Percentiles rank a stretch among this genome's conserved stretches.
These are phyloP conservation scores for Galeopsomyia nigrocyanea DNA, from an alignment of 2,888 invertebrate species.

Conservation along the genomic window DNA sequence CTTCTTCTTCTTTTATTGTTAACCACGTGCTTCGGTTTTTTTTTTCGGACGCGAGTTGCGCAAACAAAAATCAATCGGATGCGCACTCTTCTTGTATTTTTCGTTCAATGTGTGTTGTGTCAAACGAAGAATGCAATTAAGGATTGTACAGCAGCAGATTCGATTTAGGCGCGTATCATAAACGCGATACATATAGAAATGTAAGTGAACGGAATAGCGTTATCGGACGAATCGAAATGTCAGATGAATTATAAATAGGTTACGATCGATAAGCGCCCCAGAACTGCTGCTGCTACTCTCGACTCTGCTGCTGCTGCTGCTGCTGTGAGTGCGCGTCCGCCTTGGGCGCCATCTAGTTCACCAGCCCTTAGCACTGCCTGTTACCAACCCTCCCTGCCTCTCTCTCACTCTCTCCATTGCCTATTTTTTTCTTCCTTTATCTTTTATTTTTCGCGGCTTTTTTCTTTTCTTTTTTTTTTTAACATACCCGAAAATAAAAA, in stretches of 20 bases:
- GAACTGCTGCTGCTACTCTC: conserved; percentile 46
- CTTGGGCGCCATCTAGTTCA: conserved; percentile 65
- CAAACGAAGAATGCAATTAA: too few relatives aligned
- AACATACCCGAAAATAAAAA: too few relatives aligned
- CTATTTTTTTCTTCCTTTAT: not conserved
- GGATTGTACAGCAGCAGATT: too few relatives aligned
- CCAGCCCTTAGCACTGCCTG: conserved; percentile 53
- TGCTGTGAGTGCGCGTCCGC: conserved; percentile 39
- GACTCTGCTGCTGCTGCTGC: not conserved
- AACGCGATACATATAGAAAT: conserved; percentile 45
- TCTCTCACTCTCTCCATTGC: not conserved
- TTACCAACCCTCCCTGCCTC: conserved; percentile 45
- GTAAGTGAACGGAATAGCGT: conserved; percentile 48
- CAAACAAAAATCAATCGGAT: too few relatives aligned
- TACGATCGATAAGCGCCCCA: conserved; percentile 64
- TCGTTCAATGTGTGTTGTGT: too few relatives aligned
- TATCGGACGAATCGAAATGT: conserved; percentile 63
- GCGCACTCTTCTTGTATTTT: too few relatives aligned
- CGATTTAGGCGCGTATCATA: too few relatives aligned
- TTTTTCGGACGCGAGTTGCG: too few relatives aligned
- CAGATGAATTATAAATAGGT: conserved; percentile 66
- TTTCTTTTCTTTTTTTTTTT: not conserved
- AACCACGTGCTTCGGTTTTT: too few relatives aligned
- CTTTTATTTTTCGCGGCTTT: not conserved
- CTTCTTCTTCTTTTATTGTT: too few relatives aligned